Base-by-base conservation (phyloP, 2,888 invertebrate genomes). In the Phalangium opilio region DNA sequence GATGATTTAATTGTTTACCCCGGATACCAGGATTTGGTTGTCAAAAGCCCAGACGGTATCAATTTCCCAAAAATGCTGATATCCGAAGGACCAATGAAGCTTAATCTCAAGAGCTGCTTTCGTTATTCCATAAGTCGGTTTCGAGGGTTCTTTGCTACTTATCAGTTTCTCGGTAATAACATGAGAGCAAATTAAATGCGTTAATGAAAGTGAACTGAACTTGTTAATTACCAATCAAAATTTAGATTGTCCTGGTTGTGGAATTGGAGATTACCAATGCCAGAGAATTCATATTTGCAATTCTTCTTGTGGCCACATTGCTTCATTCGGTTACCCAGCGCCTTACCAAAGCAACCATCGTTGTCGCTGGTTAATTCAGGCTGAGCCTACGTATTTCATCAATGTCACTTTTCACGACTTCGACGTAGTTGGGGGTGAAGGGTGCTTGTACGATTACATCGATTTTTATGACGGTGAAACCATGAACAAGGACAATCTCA, bases 281-380 rank as follows among this genome's bases (percentile, higher is more conserved):
- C 46, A 54, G 8, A 54, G 54, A 17, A 39, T 51, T 8, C 55
- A 58, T 39, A 48, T 48, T 18, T 59, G 59, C 38, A 44, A 50
- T 15, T 50, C 54, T 1, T 39, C 47, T 2, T 61, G 61, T 49
- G 60, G 60, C n/a, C 51, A 54, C 40, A 58, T 61, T 21, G 48
- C 57, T 17, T 60, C 60, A 1, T 51, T 56, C 10, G 59, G 59
- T 7, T 59, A 61, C 49, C 61, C 61, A 2, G 39, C 57, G 15
- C 52, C 55, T 33, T 61, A 61, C 45, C 51, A 46, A 20, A 58
- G 56, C 41, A 57, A 58, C 35, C 57, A 59, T 50, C 45, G 59
- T 14, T 61, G 60, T 41, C 49, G 57, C 17, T 62, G 61, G 62
- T 49, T 55, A 18, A 60, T 62, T 19, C 43, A 50, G 33, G 60